Base-by-base conservation (phyloP, 2,888 invertebrate genomes). In the Cantharis rustica region DNA sequence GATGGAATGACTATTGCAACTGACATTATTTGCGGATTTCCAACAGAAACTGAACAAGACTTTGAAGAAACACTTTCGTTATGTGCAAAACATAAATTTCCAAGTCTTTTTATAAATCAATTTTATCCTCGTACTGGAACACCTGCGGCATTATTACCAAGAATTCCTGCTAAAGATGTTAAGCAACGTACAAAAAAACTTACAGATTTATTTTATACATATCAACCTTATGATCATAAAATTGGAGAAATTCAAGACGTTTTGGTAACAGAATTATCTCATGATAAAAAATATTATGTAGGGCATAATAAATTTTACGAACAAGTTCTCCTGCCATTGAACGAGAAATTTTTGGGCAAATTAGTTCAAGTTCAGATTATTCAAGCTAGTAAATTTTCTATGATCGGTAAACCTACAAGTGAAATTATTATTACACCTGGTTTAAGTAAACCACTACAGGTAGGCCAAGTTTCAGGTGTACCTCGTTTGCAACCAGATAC, bases 11-110 rank as follows among this genome's bases (percentile, higher is more conserved):
- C 97, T 13, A 96, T 99, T 84, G 98, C 98, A 0, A 99, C 99
- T 0, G 99, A 99, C 86, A 95, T 99, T 68, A 99, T 99, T 84
- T 98, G 98, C 87, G 99, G 99, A 0, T 99, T 99, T 88, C 99
- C 99, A 0, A 97, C 97, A 0, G 99, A 99, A 90, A 97, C 96
- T 0, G 95, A 94, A 68, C 87, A 89, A 11, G 96, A 99, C 88
- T 99, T 99, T 88, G 92, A 94, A 69, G 94, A 96, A 79, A 98
- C 98, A 0, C 89, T 98, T 90, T 86, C 89, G 0, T 89, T 99
- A 0, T 98, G 99, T 81, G 89, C 89, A 79, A 93, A 95, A 85
- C 95, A 98, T 87, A 92, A 93, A 82, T 99, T 99, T 88, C 96
- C 98, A 0, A 95, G 95, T 83, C 91, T 99, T 7, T 99, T 98